Conservation (phyloP, 2,113 vertebrate genomes). For the Rhinolophus sinicus region DNA sequence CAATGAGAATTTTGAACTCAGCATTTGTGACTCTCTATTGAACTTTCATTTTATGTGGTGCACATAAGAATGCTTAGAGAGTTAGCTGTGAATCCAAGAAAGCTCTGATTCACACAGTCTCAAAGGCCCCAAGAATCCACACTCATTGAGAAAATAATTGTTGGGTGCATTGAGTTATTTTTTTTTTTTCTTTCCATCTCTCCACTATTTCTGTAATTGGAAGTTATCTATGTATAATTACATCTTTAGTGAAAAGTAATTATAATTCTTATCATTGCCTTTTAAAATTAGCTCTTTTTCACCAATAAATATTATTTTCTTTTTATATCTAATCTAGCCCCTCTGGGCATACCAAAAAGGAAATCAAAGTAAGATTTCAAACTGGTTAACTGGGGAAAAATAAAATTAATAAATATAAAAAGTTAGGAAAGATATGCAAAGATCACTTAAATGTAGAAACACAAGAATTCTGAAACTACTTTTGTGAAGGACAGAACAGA, state of each 20-base stretch:
- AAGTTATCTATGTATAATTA: conserved; percentile 85
- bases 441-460: background rate
- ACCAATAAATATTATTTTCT: conserved; percentile 75
- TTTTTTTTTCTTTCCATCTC: conserved; percentile 68
- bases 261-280: conserved; percentile 84
- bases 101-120: background rate
- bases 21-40: background rate
- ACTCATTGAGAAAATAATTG: conserved; percentile 78
- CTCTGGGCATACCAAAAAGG: conserved; percentile 50
- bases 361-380: conserved; percentile 62
- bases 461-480: background rate
- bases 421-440: background rate
- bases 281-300: conserved; percentile 81
- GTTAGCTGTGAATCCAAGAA: background rate
- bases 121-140: background rate
- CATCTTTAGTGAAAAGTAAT: conserved; percentile 82
- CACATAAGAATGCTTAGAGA: background rate
- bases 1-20: background rate
- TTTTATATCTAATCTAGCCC: conserved; percentile 61
- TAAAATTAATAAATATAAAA: conserved; percentile 18
- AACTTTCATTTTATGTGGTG: background rate
- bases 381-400: background rate
- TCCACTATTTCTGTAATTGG: conserved; percentile 80
- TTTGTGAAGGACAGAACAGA: background rate
- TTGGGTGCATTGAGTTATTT: background rate